Evolutionary conservation across 1,140 invertebrate species (phyloP), one percentile per base, ranked within the genome.

Genomic region (Polyergus mexicanus): DNA sequence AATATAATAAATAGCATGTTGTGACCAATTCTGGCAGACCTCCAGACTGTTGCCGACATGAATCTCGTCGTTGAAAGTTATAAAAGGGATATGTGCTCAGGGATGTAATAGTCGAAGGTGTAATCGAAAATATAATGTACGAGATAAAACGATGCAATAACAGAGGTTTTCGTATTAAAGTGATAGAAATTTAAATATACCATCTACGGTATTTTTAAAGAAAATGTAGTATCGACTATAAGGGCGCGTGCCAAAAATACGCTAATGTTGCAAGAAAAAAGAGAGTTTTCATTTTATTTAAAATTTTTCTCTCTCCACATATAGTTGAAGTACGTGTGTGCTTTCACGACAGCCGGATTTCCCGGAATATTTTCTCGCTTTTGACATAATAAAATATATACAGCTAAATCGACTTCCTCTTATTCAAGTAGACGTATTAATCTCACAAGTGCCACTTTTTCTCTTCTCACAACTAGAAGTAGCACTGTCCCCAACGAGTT

Each of bases 1-100:
- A 78, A 86, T 85, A 88, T 88, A 89, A 89, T 88, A 86, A 89
- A 85, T 88, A 85, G 76, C 56, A 76, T 76, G 60, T 60, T 38
- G 84, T 81, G 72, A 62, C 54, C 71, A 60, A 47, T 2, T 47
- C 47, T 68, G 88, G 88, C 88, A 68, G 47, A 19, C 44, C n/a
- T 84, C 85, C 88, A 90, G 84, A 47, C 54, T 76, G 56, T 81
- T 84, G 78, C 41, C 78, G 74, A 80, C 72, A 80, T 76, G 56
- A 62, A 22, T 38, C 44, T 38, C 44, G 81, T 86, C 71, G 71
- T 88, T 65, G 65, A 63, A 76, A 58, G 54, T 8, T 47, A 60
- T 72, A 72, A 44, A 81, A 81, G 65, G 38, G 19, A 81, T 35
- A 81, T 19, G 32, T 74, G 54, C 54, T 74, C 38, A 28, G 8